Evolutionary conservation across 30 jellyfish, hydroid and myxozoan species (phyloP).

Genomic region (Aurelia sp.): DNA sequence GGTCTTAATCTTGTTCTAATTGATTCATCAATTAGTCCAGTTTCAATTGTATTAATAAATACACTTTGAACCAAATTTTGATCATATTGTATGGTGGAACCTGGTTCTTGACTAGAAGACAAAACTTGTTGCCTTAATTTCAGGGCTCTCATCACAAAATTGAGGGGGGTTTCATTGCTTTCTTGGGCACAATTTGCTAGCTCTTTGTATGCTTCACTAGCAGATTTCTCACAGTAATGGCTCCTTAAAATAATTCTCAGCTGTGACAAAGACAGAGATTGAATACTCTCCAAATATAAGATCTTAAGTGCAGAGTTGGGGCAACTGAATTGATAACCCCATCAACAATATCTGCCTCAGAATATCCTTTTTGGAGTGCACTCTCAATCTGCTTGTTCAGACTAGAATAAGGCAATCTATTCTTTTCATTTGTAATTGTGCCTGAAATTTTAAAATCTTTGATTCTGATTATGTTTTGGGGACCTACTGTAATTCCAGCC

Average conservation of each 20-base stretch:
- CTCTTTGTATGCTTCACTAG: conserved; percentile 45
- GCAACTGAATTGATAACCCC: conserved; percentile 60
- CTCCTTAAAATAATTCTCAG: conserved; percentile 31
- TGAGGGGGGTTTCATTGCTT: conserved; percentile 22
- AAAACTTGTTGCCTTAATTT: conserved; percentile 5
- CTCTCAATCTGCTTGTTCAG: conserved; percentile 56
- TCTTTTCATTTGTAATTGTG: conserved; percentile 32
- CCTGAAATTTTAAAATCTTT: conserved; percentile 46
- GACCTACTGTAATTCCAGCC: conserved; percentile 27
- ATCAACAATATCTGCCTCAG: conserved; percentile 57
- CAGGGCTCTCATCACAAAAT: conserved; percentile 24
- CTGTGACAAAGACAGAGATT: conserved; percentile 6
- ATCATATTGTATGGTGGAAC: conserved; percentile 19
- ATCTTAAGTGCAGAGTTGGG: conserved; percentile 52
- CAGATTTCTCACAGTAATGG: conserved; percentile 52
- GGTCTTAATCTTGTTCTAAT: conserved; percentile 20
- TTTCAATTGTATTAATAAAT: conserved; percentile 28
- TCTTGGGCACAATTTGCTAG: conserved; percentile 27
- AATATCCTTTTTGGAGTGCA: conserved; percentile 39
- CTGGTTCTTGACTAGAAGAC: conserved; percentile 15
- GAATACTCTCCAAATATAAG: conserved; percentile 52
- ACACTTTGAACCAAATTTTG: conserved; percentile 13
- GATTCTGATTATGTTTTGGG: conserved; percentile 26
- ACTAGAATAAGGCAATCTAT: conserved; percentile 13
- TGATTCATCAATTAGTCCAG: conserved; percentile 45